Conservation (phyloP, 1,140 invertebrate species). For the Lysiphlebus fabarum region DNA sequence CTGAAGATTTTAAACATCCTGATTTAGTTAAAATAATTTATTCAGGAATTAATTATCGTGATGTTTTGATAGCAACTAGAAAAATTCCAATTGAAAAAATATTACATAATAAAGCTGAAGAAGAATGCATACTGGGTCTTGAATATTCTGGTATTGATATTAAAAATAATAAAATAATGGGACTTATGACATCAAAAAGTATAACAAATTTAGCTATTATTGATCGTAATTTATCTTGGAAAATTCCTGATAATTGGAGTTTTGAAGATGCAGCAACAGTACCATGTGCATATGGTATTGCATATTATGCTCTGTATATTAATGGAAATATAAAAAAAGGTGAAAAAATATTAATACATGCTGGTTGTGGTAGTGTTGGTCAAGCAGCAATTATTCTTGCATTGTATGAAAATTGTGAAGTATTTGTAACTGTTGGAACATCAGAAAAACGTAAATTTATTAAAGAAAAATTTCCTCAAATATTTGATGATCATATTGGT, state of each 20-base stretch:
- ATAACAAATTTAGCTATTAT: slow-evolving; percentile 87
- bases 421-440: slow-evolving; percentile 87
- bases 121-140: slow-evolving; percentile 91
- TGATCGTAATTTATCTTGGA: slow-evolving; percentile 84
- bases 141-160: slow-evolving; percentile 85
- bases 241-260: slow-evolving; percentile 83
- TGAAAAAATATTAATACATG: slow-evolving; percentile 87
- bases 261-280: slow-evolving; percentile 90
- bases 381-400: slow-evolving; percentile 93
- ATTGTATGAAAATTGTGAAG: slow-evolving; percentile 75
- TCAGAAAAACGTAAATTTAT: slow-evolving; percentile 85
- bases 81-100: slow-evolving; percentile 93
- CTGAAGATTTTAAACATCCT: slow-evolving; percentile 45
- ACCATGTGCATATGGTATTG: slow-evolving; percentile 89
- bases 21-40: slow-evolving; percentile 87
- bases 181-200: slow-evolving; percentile 83
- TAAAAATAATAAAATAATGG: slow-evolving; percentile 83
- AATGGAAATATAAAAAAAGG: slow-evolving; percentile 80
- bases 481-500: slow-evolving; percentile 79
- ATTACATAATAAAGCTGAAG: slow-evolving; percentile 75
- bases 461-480: slow-evolving; percentile 78
- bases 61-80: slow-evolving; percentile 95
- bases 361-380: slow-evolving; percentile 93
- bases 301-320: slow-evolving; percentile 86
- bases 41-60: slow-evolving; percentile 89